Evolutionary conservation across 2,888 invertebrate species (phyloP).

Genomic region (Noctua janthe): DNA sequence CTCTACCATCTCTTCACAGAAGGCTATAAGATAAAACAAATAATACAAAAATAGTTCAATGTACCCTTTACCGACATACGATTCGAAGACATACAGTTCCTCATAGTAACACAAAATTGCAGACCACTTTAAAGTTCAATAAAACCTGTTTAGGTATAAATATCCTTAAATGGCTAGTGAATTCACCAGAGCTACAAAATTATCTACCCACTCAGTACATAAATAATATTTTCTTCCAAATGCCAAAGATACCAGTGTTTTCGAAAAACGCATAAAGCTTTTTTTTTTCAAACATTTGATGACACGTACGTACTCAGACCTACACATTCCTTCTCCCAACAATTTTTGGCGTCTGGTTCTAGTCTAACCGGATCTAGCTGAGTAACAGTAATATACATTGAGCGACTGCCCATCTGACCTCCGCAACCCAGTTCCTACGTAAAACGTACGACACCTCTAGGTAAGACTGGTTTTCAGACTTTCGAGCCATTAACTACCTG

Average conservation of each 20-base stretch:
- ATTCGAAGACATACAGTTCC: slow-evolving; percentile 37
- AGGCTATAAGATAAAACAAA: background rate
- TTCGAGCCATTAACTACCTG: background rate
- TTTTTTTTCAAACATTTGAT: background rate
- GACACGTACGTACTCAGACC: background rate
- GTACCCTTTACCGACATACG: background rate
- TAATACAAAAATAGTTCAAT: slow-evolving; percentile 2
- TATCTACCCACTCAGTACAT: background rate
- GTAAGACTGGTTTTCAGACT: background rate
- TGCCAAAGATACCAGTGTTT: background rate
- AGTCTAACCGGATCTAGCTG: background rate
- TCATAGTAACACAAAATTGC: slow-evolving; percentile 27
- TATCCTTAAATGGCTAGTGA: slow-evolving; percentile 35
- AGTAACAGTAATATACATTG: background rate
- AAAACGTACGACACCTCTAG: background rate
- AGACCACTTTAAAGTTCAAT: slow-evolving; percentile 51
- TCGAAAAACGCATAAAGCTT: no score
- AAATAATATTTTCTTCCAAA: background rate
- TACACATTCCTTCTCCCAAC: background rate
- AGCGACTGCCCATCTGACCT: background rate
- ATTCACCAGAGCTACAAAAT: slow-evolving; percentile 5
- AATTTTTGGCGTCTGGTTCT: background rate
- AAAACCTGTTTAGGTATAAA: slow-evolving; percentile 42
- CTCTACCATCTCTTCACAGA: background rate
- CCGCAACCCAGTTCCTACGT: background rate